Base-by-base conservation (phyloP, 2,113 vertebrate species). In the Gadus chalcogrammus region DNA sequence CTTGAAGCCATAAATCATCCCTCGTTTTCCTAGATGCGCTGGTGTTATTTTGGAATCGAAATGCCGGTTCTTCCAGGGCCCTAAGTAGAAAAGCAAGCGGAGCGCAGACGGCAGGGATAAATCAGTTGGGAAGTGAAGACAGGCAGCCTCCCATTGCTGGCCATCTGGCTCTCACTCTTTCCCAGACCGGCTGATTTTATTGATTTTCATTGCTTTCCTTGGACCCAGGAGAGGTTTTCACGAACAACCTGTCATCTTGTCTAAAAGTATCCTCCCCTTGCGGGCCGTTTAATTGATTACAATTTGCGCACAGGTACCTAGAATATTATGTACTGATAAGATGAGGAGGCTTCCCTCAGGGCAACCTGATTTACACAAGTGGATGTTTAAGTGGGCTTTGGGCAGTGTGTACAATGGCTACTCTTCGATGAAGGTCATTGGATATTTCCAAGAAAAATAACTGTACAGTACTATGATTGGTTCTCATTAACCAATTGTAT, bases 41-140 rank as follows among this genome's bases (percentile, higher is more conserved):
- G 88, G 81, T 80, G 82, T 84, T 78, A 12, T 74, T 74, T 87
- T 48, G 67, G 79, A 84, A 80, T 84, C 76, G 83, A 84, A 79
- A 69, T 75, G 75, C 81, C 65, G 80, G 86, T 90, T 90, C 84
- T 83, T 87, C 70, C 75, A 48, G 42, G 42, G 86, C 78, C 69
- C 78, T 91, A 91, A 92, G 90, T 87, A 88, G 89, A 93, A 93
- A 90, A 91, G 83, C 91, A 92, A 92, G 87, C 78, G 55, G 68
- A 67, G 82, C 61, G 78, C 84, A 85, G 87, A 88, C 84, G 87
- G 80, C 82, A 88, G 84, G 89, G 84, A 90, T 91, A 89, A 91
- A 92, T 92, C 87, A 87, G 70, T 71, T 5, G 53, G 75, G 68
- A 79, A 74, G 79, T 83, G 85, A 81, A 84, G 91, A 92, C 90